Base-by-base conservation (phyloP, 2,797 vertebrate species). In the Poeciliopsis turneri region DNA sequence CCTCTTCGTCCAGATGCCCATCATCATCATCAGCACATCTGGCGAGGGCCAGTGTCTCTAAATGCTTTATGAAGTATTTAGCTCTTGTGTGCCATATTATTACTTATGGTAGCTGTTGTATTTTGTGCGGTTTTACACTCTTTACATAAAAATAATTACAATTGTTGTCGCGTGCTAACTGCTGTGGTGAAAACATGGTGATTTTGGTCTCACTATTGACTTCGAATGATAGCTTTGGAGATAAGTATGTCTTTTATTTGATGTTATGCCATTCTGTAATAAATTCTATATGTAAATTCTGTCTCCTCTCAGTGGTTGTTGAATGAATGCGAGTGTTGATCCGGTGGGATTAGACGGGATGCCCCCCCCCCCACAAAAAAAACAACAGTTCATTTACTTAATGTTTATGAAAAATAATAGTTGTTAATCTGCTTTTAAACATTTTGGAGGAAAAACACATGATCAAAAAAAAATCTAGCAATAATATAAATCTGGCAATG, bases 51-150 rank as follows among this genome's bases (percentile, higher is more conserved):
- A 83, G 89, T 79, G 81, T 88, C 84, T 82, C 85, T 92, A 81
- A 88, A 90, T 88, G 72, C 90, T 87, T 90, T 90, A 80, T 85
- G 74, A 84, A 88, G 84, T 91, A 87, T 86, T 89, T 86, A 91
- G 90, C 84, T 91, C 77, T 72, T 84, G 84, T 87, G 90, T 93
- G 92, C 91, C 92, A 94, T 91, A 90, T 64, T 89, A 82, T 82
- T 83, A 72, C 82, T 88, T 57, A 85, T 77, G 78, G 87, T 91
- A 92, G 93, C 88, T 89, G 43, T 85, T 92, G 86, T 92, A 83
- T 78, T 82, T 78, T 83, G 87, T 93, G 88, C 86, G 85, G 86
- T 76, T 90, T 85, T 88, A 80, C 85, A 69, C 66, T 25, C 11
- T 78, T 75, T 80, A 59, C 76, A 79, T 61, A 72, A 72, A 89